Conservation (phyloP, 1,140 invertebrate species). For the Gryon sp. region DNA sequence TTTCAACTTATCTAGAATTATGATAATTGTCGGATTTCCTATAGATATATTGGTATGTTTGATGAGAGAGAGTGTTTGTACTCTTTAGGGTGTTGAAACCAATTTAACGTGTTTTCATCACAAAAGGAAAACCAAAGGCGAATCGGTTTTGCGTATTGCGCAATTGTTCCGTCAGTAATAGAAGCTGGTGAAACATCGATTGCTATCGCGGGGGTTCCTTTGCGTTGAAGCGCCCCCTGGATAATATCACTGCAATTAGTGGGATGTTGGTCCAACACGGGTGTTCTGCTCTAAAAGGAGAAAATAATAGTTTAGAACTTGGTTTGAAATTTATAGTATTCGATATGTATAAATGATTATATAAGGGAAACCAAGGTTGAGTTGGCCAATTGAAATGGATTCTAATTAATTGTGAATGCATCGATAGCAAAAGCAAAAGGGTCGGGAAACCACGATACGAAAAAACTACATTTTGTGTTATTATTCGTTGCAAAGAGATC, state of each 20-base stretch:
- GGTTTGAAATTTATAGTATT: not conserved
- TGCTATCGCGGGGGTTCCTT: not conserved
- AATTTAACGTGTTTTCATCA: no score
- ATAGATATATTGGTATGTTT: no score
- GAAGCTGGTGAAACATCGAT: not conserved
- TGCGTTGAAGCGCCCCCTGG: not conserved
- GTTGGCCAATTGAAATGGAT: constrained; percentile 1
- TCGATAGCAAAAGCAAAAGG: not conserved
- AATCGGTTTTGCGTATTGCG: no score
- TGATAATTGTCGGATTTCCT: no score
- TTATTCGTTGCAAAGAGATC: constrained; percentile 22
- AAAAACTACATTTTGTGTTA: constrained; percentile 17
- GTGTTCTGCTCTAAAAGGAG: not conserved
- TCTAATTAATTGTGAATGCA: not conserved
- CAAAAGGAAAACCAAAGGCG: no score
- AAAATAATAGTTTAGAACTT: not conserved
- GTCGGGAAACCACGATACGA: constrained; percentile 16
- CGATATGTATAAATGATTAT: not conserved
- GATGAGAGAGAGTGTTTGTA: no score
- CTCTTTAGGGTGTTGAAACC: no score
- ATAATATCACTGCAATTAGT: not conserved
- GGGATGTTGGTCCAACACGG: not conserved
- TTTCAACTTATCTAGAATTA: no score
- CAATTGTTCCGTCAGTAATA: no score
- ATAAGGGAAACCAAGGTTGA: not conserved